Base-by-base conservation (phyloP, 1,140 invertebrate species). In the Drosophila bocki region DNA sequence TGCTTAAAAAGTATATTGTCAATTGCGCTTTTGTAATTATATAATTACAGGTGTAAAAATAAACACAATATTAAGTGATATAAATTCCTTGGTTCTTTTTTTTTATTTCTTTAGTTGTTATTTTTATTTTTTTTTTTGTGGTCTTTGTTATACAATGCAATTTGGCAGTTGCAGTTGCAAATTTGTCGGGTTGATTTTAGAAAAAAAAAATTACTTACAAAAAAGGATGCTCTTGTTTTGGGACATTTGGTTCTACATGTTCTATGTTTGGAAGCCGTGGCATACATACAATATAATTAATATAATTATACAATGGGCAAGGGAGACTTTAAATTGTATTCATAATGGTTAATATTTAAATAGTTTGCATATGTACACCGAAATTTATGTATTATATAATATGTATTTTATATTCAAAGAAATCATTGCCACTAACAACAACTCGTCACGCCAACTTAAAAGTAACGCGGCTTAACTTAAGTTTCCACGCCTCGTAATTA, bases 101-200 rank as follows among this genome's bases (percentile, higher is more conserved):
- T 42, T 51, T 33, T 11, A 39, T 62, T 48, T 48, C 26, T 32
- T 50, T 39, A 44, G 42, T 50, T 64, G 39, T 72, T 58, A n/a
- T 68, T 35, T 57, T 48, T 69, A 11, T 44, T 65, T 48, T 41
- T 45, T 35, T 12, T 79, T 50, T 65, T 69, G 42, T 86, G 54
- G 33, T 71, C 44, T 37, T 80, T 44, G 60, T 85, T 85, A 48
- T 84, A 78, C 60, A 85, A 84, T 84, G 82, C 82, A 84, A 84
- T 84, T 54, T 84, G 82, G 67, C 80, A 77, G 64, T 82, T 82
- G 83, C 84, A 86, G 76, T 87, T 87, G 76, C 64, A 82, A 82
- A 64, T 82, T 54, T 54, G 51, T 82, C 60, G 75, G 59, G 45
- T 69, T 59, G 42, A 11, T 41, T 74, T 56, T 11, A 37, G 51